These are phyloP conservation scores for Himalopsyche kuldschensis DNA, from an alignment of 2,888 invertebrate genomes.

Conservation along the genomic window DNA sequence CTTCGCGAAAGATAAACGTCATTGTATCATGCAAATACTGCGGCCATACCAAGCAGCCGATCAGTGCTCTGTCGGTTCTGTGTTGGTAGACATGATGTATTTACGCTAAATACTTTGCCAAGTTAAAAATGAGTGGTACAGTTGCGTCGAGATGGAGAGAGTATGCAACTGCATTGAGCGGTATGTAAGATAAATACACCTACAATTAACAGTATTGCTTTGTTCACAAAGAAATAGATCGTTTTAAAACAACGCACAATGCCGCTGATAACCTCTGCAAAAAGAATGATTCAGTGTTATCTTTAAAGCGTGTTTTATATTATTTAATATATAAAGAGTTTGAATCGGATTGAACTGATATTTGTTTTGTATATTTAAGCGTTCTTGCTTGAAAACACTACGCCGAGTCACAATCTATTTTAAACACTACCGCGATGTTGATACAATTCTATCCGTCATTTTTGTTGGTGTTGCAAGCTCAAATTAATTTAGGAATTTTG, in stretches of 20 bases:
- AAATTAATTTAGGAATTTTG: neutral
- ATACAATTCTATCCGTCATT: neutral
- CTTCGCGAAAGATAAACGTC: constrained; percentile 3
- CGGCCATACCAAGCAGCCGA: neutral
- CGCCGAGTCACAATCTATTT: neutral
- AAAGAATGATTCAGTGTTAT: neutral
- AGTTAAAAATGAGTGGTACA: neutral
- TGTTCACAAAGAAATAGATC: no score
- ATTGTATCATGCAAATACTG: neutral
- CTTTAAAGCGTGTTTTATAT: neutral
- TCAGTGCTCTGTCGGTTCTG: constrained; percentile 5
- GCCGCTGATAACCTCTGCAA: no score
- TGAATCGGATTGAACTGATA: neutral
- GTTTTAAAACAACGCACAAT: no score
- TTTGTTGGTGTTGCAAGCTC: neutral
- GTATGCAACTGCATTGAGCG: constrained; percentile 22
- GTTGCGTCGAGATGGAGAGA: constrained; percentile 15
- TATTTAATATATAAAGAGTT: neutral
- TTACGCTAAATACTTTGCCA: neutral
- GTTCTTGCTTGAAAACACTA: neutral
- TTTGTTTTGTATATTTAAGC: neutral
- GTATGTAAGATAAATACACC: constrained; percentile 5
- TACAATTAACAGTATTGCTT: neutral
- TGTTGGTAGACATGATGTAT: neutral
- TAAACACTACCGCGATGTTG: neutral